A percentile compares a stretch with the other conserved stretches of the same genome.
phyloP scores from a whole-genome alignment of 1,140 invertebrate species.

The Ceratitis capitata region DNA sequence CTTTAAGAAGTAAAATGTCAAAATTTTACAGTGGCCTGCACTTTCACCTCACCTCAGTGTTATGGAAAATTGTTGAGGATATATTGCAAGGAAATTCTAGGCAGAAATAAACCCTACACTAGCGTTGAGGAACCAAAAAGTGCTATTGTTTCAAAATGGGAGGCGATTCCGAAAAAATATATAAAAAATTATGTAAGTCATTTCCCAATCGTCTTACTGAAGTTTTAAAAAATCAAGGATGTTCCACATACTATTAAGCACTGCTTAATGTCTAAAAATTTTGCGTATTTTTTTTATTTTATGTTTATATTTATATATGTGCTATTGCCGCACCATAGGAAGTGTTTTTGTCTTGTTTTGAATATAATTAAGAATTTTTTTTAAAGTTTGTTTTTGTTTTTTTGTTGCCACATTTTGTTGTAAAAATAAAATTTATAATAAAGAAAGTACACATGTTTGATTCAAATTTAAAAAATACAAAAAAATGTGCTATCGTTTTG shows the following conservation, averaged over 20 bases:
- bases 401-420: not conserved
- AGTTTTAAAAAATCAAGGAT: conserved; percentile 5
- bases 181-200: conserved; percentile 10
- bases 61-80: conserved; percentile 25
- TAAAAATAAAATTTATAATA: not conserved
- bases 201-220: not conserved
- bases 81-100: not conserved
- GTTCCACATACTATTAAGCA: not conserved
- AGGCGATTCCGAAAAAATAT: not conserved
- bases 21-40: not conserved
- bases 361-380: not conserved
- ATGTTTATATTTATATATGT: not conserved
- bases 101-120: not conserved
- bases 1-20: not conserved
- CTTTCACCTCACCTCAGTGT: not conserved
- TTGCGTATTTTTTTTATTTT: not conserved
- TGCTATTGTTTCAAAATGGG: not conserved
- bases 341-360: not conserved
- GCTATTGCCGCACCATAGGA: no score
- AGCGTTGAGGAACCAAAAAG: not conserved
- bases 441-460: not conserved
- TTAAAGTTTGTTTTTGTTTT: not conserved
- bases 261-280: not conserved
- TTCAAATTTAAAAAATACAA: not conserved
- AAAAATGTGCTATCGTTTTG: not conserved